Evolutionary conservation across 2,888 invertebrate species (phyloP), one percentile per base, ranked within the genome.

Genomic region (Caenorhabditis zanzibari): DNA sequence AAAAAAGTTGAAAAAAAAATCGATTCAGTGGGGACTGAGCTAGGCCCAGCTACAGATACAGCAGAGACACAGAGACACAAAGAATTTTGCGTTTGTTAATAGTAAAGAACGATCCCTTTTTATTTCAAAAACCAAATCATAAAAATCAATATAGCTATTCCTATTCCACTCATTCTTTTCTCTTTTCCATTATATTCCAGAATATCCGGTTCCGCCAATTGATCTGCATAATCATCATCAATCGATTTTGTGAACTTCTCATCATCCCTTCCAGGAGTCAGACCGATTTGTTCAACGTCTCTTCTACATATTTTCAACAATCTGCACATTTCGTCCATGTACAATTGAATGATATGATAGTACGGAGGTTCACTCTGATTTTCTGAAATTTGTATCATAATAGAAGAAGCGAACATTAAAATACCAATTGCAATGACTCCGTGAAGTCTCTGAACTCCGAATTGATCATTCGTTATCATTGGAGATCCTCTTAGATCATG

Each of bases 261-360:
- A 26, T 64, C 64, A n/a, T 28, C 16, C 7, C 28, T 26, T 10
- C 35, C 12, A 0, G 47, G 47, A n/a, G 28, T 9, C 16, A 22
- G 64, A n/a, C 6, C 64, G 9, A 47, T 64, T 47, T 19, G 4
- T 12, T 12, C 47, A 6, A 28, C 16, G 26, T 64, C 19, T 26
- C 41, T 44, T 44, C 16, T 7, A 64, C 64, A 64, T 10, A 64
- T 47, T 32, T 28, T 47, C 64, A 64, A 24, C 19, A 47, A 24
- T 19, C 16, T 16, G 14, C 64, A 47, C 47, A 64, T 47, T 64
- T 64, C 64, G 12, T 28, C n/a, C 47, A 64, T 64, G 22, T 64
- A 64, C n/a, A 28, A 28, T 44, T 47, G 64, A 47, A 47, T 19
- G 1, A 64, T 47, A 28, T 64, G 64, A 47, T 44, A 47, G 10